Percentiles rank a stretch among this genome's conserved stretches.
Evolutionary conservation across 1,140 invertebrate species (phyloP).

Genomic region (Apocrypta bakeri): DNA sequence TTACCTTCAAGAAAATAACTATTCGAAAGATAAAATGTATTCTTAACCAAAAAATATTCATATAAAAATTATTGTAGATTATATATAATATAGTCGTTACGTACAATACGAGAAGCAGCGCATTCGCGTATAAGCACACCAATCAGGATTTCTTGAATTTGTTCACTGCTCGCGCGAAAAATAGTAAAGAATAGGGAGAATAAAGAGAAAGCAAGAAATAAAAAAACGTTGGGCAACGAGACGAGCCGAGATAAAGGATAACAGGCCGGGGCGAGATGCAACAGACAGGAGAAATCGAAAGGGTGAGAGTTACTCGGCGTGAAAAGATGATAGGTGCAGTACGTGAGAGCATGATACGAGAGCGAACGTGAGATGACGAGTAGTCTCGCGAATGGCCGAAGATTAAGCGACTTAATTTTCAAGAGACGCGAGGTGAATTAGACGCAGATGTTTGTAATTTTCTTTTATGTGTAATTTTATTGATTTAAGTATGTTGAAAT

Average conservation of each 20-base stretch:
- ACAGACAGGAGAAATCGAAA: background rate
- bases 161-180: background rate
- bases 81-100: too few relatives aligned
- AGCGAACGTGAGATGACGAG: background rate
- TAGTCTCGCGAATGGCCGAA: too few relatives aligned
- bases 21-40: too few relatives aligned
- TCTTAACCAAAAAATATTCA: too few relatives aligned
- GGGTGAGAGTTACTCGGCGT: background rate
- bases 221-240: background rate
- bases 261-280: too few relatives aligned
- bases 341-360: background rate
- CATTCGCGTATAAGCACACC: background rate
- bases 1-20: too few relatives aligned
- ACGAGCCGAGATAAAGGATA: background rate
- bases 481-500: too few relatives aligned
- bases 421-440: background rate
- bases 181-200: background rate
- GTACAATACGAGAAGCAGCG: too few relatives aligned
- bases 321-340: background rate
- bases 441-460: too few relatives aligned
- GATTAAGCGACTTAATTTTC: background rate
- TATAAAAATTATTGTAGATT: too few relatives aligned
- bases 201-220: background rate
- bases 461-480: too few relatives aligned
- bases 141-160: conserved; percentile 14